Percentiles rank a stretch among this genome's conserved stretches.
These are phyloP conservation scores for Myzus persicae DNA, from an alignment of 1,140 invertebrate species.

Conservation along the genomic window DNA sequence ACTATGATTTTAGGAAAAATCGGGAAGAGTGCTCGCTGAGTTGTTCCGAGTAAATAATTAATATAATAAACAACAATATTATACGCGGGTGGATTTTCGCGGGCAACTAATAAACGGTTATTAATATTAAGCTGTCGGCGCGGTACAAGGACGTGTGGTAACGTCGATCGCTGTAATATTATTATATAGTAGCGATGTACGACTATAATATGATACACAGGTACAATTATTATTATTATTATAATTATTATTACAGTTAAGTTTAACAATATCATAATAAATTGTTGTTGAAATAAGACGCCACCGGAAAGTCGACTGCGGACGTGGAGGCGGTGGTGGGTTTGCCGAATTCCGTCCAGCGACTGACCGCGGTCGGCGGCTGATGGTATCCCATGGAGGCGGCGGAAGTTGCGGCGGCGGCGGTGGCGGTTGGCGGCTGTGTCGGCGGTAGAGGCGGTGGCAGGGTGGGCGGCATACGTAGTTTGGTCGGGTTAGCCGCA, in stretches of 20 bases:
- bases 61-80: background rate
- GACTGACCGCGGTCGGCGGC: background rate
- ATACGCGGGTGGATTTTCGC: slow-evolving; percentile 61
- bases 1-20: no score
- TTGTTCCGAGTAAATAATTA: no score
- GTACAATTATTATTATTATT: background rate
- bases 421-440: background rate
- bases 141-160: background rate
- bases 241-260: background rate
- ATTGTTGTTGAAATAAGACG: slow-evolving; percentile 44
- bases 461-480: background rate
- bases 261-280: slow-evolving; percentile 22
- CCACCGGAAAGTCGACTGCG: background rate
- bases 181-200: no score
- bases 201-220: no score
- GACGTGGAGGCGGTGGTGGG: background rate
- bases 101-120: background rate
- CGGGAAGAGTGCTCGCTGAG: no score
- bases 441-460: background rate
- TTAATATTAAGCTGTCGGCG: background rate
- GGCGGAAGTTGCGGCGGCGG: background rate
- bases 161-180: background rate
- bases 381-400: background rate
- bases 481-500: slow-evolving; percentile 5
- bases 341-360: slow-evolving; percentile 44